Evolutionary conservation across 1,140 invertebrate species (phyloP).

Genomic region (Conopomorpha cramerella): DNA sequence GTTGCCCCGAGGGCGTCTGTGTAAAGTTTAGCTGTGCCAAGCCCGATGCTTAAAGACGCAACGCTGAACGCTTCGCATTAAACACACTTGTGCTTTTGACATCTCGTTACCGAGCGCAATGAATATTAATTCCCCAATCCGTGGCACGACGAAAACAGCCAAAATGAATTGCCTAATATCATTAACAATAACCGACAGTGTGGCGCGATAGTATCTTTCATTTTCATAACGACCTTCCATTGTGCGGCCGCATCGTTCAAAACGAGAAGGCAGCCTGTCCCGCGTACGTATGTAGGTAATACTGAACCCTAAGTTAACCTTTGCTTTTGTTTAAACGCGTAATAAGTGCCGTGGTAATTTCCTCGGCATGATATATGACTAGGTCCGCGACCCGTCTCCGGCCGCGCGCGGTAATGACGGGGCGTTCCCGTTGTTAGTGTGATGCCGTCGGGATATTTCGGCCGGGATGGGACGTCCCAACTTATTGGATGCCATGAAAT

Average conservation of each 20-base stretch:
- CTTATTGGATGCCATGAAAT: constrained; percentile 23
- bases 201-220: neutral
- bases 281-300: neutral
- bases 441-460: constrained; percentile 3
- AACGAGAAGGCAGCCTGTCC: neutral
- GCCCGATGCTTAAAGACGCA: no score
- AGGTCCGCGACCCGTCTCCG: constrained; percentile 16
- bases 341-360: constrained; percentile 33
- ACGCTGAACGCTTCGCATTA: no score
- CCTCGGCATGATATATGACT: constrained; percentile 26
- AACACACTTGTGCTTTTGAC: no score
- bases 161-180: no score
- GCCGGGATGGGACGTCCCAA: constrained; percentile 26
- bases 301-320: constrained; percentile 7
- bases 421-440: constrained; percentile 16
- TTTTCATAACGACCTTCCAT: neutral
- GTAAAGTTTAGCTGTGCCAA: no score
- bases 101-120: no score
- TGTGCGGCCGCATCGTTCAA: neutral
- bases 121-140: no score
- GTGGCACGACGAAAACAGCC: no score
- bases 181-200: neutral
- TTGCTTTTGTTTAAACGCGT: constrained; percentile 29
- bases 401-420: constrained; percentile 33
- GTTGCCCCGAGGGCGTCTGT: no score